phyloP scores from a whole-genome alignment of 1,140 invertebrate genomes.

The Gonioctena quinquepunctata region DNA sequence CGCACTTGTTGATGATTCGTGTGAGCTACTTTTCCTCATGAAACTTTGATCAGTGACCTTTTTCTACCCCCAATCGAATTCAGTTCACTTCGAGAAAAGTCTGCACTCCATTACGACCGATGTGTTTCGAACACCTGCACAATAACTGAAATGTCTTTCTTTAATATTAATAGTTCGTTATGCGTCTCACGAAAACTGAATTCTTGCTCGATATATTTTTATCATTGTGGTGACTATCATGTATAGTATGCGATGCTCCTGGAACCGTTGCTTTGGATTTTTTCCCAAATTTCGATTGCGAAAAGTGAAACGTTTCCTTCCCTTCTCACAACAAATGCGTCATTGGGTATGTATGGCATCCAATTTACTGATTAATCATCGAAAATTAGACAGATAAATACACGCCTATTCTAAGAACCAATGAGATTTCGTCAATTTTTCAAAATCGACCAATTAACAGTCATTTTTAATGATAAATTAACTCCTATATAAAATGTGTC shows the following conservation, averaged over 20 bases:
- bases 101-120: neutral
- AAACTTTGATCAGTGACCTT: slow-evolving; percentile 32
- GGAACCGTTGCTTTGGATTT: neutral
- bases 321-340: slow-evolving; percentile 68
- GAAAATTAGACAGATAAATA: no score
- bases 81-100: neutral
- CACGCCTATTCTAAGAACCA: no score
- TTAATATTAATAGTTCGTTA: neutral
- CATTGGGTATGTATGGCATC: slow-evolving; percentile 67
- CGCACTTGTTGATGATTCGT: slow-evolving; percentile 8
- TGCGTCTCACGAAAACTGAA: no score
- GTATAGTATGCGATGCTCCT: slow-evolving; percentile 23
- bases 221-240: neutral
- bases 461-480: no score
- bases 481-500: no score
- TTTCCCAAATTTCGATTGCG: neutral
- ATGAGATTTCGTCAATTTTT: no score
- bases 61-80: neutral
- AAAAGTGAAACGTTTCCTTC: slow-evolving; percentile 66
- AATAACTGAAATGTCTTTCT: neutral
- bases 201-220: neutral
- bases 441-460: no score
- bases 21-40: slow-evolving; percentile 21
- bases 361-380: no score
- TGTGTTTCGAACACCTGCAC: neutral